Evolutionary conservation across 2,113 vertebrate species (phyloP), one percentile per base, ranked within the genome.

Genomic region (Coracopsis vasa): DNA sequence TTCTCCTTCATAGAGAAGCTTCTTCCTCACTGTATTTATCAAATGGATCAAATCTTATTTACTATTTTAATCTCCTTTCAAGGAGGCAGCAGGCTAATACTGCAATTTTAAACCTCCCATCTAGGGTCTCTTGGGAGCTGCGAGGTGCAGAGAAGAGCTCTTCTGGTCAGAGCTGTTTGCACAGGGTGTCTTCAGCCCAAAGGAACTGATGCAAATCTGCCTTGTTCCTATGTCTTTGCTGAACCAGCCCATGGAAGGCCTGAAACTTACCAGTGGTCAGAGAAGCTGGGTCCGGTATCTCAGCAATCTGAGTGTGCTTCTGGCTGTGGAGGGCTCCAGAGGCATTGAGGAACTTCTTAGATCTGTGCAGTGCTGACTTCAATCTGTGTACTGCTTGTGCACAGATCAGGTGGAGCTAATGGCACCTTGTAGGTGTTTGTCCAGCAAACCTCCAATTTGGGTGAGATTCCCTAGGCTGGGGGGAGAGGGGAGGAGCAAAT

Each of bases 321-420:
- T 75, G 16, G 4, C 71, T 50, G 37, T 8, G 41, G 19, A 70
- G 54, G 42, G 53, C 86, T 86, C 71, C 60, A 41, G 11, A 4
- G 4, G 10, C 23, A 9, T 4, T 4, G 11, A 33, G 16, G 16
- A 33, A 16, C 20, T 61, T 45, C 29, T 70, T 50, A 33, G 25
- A 48, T 27, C 29, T 19, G 42, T 10, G 37, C 44, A 33, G 72
- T 14, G 42, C 42, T 87, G 54, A 33, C 47, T 48, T 61, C 53
- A 25, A 5, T 27, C 48, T 16, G 25, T 35, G 54, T 19, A 2
- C 14, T 67, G 8, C 39, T 39, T 16, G 33, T 7, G 35, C 21
- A 12, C 60, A 37, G 20, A 13, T 18, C 0, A 0, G 72, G 16
- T 58, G 37, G 50, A 48, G 11, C 35, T 66, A 16, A 35, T 1